phyloP scores from a whole-genome alignment of 2,113 vertebrate genomes.

The Ivindomyrus marchei region DNA sequence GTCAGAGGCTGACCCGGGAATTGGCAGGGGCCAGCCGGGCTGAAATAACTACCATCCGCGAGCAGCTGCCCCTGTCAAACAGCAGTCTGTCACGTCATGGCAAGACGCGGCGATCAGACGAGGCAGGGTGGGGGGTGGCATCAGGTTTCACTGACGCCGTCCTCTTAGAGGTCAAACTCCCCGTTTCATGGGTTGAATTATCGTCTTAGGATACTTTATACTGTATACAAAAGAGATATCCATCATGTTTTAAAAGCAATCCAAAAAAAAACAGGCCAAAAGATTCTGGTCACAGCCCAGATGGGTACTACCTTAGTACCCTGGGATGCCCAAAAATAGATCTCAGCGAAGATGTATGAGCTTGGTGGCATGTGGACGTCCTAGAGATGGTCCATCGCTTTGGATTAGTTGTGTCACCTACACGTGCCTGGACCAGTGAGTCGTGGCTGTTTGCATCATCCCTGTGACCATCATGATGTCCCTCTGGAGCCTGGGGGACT shows the following conservation, averaged over 20 bases:
- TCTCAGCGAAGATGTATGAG: neutral
- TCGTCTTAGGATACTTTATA: conserved; percentile 1
- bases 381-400: neutral
- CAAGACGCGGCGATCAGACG: neutral
- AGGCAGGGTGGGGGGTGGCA: neutral
- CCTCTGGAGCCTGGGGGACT: neutral
- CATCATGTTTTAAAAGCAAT: neutral
- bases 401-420: neutral
- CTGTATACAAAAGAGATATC: conserved; percentile 7
- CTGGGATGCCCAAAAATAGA: neutral
- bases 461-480: neutral
- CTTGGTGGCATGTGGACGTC: neutral
- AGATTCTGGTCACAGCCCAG: neutral
- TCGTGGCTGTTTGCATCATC: neutral
- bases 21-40: neutral
- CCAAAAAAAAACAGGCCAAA: neutral
- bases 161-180: neutral
- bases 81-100: neutral
- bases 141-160: neutral
- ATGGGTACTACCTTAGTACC: neutral
- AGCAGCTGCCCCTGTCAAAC: neutral
- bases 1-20: neutral
- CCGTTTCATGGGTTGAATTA: neutral
- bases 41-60: neutral
- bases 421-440: neutral